phyloP scores from a whole-genome alignment of 1,140 invertebrate species.

The Aphis gossypii region DNA sequence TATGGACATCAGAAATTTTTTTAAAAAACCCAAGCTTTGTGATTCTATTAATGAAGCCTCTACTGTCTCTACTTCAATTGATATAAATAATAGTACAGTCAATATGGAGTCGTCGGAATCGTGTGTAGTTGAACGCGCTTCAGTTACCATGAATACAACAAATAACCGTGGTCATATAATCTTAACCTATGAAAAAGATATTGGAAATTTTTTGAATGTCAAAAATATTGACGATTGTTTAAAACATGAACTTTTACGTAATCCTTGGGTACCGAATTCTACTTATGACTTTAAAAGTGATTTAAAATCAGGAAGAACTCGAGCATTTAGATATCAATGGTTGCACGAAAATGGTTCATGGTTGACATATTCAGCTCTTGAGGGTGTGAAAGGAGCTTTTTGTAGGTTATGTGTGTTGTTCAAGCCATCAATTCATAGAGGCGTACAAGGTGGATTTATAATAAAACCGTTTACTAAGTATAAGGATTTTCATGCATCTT shows the following conservation, averaged over 20 bases:
- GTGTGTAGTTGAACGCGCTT: not conserved
- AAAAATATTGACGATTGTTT: conserved; percentile 16
- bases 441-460: conserved; percentile 35
- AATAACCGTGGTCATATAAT: not conserved
- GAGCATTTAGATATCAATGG: conserved; percentile 30
- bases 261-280: conserved; percentile 16
- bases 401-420: conserved; percentile 14
- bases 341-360: conserved; percentile 42
- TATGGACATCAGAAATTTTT: conserved; percentile 24
- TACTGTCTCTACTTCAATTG: not conserved
- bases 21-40: not conserved
- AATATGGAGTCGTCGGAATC: not conserved
- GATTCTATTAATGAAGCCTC: not conserved
- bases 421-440: conserved; percentile 18
- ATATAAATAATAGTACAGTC: conserved; percentile 20
- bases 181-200: not conserved
- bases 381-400: conserved; percentile 38
- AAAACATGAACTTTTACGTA: conserved; percentile 29
- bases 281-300: conserved; percentile 28
- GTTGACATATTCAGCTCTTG: conserved; percentile 38
- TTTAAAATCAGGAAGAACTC: conserved; percentile 3
- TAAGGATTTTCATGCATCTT: conserved; percentile 7
- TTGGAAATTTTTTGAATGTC: not conserved
- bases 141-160: not conserved
- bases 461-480: conserved; percentile 21